Evolutionary conservation across 2,888 invertebrate genomes (phyloP).

Genomic region (Argynnis bischoffii): DNA sequence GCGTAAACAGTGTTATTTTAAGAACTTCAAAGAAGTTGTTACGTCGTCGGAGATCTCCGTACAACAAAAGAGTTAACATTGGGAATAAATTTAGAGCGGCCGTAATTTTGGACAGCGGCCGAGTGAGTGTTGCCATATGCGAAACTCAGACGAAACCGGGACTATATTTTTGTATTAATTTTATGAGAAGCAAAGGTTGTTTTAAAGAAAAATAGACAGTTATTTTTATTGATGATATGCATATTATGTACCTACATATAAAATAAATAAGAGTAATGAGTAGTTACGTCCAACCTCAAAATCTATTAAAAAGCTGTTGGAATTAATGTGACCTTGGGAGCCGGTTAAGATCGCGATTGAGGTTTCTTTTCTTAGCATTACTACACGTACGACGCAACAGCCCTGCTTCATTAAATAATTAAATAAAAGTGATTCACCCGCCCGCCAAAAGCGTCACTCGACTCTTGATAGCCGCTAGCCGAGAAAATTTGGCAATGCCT

Average conservation of each 20-base stretch:
- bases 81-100: conserved; percentile 63
- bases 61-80: conserved; percentile 70
- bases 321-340: not conserved
- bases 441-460: conserved; percentile 66
- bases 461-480: conserved; percentile 57
- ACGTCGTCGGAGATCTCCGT: conserved; percentile 56
- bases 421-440: conserved; percentile 67
- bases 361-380: conserved; percentile 28
- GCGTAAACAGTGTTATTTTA: conserved; percentile 67
- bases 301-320: not conserved
- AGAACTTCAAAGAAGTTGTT: conserved; percentile 68
- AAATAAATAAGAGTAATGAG: no score
- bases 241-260: no score
- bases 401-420: conserved; percentile 71
- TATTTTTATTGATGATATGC: no score
- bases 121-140: conserved; percentile 55
- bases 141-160: conserved; percentile 32
- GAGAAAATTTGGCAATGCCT: conserved; percentile 73
- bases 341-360: not conserved
- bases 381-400: conserved; percentile 31
- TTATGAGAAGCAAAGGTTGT: no score
- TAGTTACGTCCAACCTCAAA: no score
- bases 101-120: conserved; percentile 63
- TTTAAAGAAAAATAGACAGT: no score
- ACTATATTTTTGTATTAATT: not conserved